Base-by-base conservation (phyloP, 2,113 vertebrate genomes). In the Dunckerocampus dactyliophorus region DNA sequence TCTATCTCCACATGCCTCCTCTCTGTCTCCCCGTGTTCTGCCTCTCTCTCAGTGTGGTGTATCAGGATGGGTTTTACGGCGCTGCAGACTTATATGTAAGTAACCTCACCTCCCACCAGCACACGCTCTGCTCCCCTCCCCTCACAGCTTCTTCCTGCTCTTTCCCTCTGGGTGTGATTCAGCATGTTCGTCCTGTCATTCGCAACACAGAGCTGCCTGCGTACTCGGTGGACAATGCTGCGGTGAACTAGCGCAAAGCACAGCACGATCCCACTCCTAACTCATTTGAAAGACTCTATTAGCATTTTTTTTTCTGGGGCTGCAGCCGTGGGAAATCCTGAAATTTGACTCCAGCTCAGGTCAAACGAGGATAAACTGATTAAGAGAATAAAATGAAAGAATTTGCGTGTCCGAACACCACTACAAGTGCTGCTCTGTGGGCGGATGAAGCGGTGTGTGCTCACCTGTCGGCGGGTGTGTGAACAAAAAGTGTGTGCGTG, bases 1-100 rank as follows among this genome's bases (percentile, higher is more conserved):
- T 8, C 22, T 34, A 19, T 20, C 65, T 34, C 61, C 63, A 34
- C 52, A 42, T 21, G 15, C 24, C 39, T 52, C 37, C 20, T 15
- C 31, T 50, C 13, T 49, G 11, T 20, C 57, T 55, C 19, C 46
- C 2, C 8, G 11, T 65, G 28, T 67, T 46, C 68, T 55, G 20
- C 74, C 62, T 69, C 69, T 82, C 86, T 58, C 56, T 87, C 82
- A 91, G 90, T 68, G 89, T 92, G 85, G 88, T 92, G 83, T 92
- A 92, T 89, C 90, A 92, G 79, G 90, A 92, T 87, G 90, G 89
- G 82, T 92, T 92, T 89, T 92, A 92, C 84, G 88, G 89, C 77
- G 89, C 90, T 11, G 89, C 90, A 52, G 89, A 91, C 72, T 70
- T 92, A 21, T 91, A 91, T 76, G 90, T 91, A 88, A 91, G 89